A percentile compares a stretch with the other conserved stretches of the same genome.
phyloP scores from a whole-genome alignment of 2,113 vertebrate species.

The Psophia crepitans region DNA sequence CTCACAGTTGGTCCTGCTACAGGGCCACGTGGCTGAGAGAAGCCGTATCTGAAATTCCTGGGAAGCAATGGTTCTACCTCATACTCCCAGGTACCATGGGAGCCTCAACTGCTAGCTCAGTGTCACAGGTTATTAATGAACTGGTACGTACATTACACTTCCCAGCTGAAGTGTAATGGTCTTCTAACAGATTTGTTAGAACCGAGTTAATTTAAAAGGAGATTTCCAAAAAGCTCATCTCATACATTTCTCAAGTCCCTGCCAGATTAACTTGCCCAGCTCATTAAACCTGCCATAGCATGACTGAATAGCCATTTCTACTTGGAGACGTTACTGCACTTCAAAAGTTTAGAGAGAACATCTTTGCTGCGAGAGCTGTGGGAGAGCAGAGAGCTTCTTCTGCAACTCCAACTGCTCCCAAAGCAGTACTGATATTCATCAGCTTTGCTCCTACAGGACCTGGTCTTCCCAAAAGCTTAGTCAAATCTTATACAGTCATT shows the following conservation, averaged over 20 bases:
- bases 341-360: background rate
- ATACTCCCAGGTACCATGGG: accelerated
- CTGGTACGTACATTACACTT: background rate
- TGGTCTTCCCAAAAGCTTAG: background rate
- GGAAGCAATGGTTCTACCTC: background rate
- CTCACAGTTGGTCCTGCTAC: background rate
- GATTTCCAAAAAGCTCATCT: background rate
- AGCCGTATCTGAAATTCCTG: background rate
- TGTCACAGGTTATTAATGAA: background rate
- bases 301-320: background rate
- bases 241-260: background rate
- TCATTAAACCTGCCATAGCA: background rate
- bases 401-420: background rate
- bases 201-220: background rate
- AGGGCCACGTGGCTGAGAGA: background rate
- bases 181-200: background rate
- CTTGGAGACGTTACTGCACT: background rate
- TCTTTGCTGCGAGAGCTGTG: background rate
- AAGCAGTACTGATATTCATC: background rate
- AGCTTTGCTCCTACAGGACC: background rate
- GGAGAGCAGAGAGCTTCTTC: background rate
- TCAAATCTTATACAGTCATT: background rate
- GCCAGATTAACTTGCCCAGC: background rate
- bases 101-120: background rate
- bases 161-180: background rate